Evolutionary conservation across 1,140 invertebrate genomes (phyloP).

Genomic region (Lasaia peninsularis): DNA sequence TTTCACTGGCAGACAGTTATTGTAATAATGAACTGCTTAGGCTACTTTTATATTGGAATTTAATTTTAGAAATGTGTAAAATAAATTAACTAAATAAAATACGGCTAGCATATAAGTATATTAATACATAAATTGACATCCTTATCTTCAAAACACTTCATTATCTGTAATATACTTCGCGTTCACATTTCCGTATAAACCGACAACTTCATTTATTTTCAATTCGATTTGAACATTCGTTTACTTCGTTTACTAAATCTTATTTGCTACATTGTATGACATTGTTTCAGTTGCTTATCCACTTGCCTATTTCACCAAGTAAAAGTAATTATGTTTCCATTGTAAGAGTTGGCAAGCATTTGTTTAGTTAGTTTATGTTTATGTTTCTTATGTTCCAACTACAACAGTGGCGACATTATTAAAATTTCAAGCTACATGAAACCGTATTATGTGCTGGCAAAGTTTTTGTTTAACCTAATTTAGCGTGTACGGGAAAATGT

Average conservation of each 20-base stretch:
- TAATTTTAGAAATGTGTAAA: no score
- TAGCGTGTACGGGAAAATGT: background rate
- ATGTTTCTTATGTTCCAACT: background rate
- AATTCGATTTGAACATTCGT: slow-evolving; percentile 8
- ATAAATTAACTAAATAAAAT: no score
- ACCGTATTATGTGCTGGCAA: background rate
- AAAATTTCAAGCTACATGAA: slow-evolving; percentile 6
- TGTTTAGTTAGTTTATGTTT: slow-evolving; percentile 6
- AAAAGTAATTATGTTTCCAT: slow-evolving; percentile 7
- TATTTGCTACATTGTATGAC: slow-evolving; percentile 4
- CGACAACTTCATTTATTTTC: slow-evolving; percentile 2
- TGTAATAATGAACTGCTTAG: no score
- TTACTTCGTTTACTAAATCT: slow-evolving; percentile 7
- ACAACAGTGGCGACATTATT: background rate
- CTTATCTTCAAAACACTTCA: background rate
- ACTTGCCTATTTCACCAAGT: slow-evolving; percentile 1
- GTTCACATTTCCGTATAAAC: background rate
- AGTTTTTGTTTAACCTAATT: background rate
- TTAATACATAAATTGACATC: no score
- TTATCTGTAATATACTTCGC: background rate
- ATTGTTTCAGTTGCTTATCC: slow-evolving; percentile 8
- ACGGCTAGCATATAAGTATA: no score
- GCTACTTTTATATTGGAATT: no score
- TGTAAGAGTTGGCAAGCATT: slow-evolving; percentile 1
- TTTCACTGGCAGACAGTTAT: no score